Percentiles rank a stretch among this genome's conserved stretches.
Evolutionary conservation across 2,888 invertebrate species (phyloP).

Genomic region (Congeria kusceri): DNA sequence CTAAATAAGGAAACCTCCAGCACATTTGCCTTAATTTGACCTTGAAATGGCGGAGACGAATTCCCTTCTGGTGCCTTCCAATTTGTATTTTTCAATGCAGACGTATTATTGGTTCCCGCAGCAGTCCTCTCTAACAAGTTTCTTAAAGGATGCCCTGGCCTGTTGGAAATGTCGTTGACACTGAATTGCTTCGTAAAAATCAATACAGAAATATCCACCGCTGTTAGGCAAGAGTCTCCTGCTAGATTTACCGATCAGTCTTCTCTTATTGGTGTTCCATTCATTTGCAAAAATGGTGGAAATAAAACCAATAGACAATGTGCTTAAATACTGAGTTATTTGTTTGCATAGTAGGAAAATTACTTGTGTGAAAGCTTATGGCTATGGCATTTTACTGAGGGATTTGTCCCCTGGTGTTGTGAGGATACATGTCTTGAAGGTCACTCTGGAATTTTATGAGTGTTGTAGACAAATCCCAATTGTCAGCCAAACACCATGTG

Average conservation of each 20-base stretch:
- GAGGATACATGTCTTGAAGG: conserved; percentile 58
- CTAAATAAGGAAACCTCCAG: no score
- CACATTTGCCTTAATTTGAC: no score
- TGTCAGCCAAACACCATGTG: no score
- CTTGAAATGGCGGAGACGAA: no score
- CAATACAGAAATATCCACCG: conserved; percentile 61
- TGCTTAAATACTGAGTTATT: conserved; percentile 21
- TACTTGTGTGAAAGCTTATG: conserved; percentile 10
- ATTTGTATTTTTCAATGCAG: no score
- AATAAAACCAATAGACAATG: conserved; percentile 39
- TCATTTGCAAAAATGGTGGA: conserved; percentile 56
- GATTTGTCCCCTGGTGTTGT: conserved; percentile 8
- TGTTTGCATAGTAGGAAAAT: conserved; percentile 21
- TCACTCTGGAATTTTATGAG: conserved; percentile 51
- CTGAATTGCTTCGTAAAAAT: conserved; percentile 56
- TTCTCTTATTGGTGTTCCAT: conserved; percentile 59
- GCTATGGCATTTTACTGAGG: conserved; percentile 29
- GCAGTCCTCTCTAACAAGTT: conserved; percentile 56
- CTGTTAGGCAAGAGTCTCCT: conserved; percentile 48
- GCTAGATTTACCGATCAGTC: conserved; percentile 49
- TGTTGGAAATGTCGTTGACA: conserved; percentile 59
- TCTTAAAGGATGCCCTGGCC: conserved; percentile 61
- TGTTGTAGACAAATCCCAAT: conserved; percentile 26
- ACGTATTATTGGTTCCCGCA: conserved; percentile 34
- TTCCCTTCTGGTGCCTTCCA: no score